Evolutionary conservation across 2,113 vertebrate genomes (phyloP).

Genomic region (Sialia sialis): DNA sequence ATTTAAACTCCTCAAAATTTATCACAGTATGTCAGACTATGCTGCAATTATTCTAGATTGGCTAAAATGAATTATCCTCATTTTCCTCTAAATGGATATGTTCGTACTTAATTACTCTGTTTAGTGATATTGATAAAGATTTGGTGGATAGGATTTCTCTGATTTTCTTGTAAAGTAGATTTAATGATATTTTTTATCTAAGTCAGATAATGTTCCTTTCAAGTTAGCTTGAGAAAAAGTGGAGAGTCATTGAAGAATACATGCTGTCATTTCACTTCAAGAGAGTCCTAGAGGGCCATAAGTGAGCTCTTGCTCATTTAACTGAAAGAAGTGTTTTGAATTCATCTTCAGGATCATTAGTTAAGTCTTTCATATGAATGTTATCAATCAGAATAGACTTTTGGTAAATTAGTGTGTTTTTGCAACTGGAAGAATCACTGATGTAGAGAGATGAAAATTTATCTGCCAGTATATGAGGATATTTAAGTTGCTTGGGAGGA

Average conservation of each 20-base stretch:
- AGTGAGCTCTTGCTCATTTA: slow-evolving; percentile 7
- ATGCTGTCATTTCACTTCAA: not conserved
- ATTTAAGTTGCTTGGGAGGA: not conserved
- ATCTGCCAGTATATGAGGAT: not conserved
- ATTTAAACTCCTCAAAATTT: not conserved
- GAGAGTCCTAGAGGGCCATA: not conserved
- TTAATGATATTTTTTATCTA: not conserved
- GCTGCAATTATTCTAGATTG: not conserved
- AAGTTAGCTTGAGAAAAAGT: slow-evolving; percentile 1
- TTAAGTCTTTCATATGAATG: not conserved
- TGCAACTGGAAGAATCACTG: not conserved
- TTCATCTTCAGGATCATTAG: not conserved
- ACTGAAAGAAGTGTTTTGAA: not conserved
- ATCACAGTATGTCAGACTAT: not conserved
- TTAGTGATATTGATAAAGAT: not conserved
- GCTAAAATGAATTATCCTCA: not conserved
- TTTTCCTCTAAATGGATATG: not conserved
- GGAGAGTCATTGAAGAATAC: not conserved
- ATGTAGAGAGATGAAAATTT: not conserved
- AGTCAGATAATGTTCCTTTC: not conserved
- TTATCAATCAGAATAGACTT: not conserved
- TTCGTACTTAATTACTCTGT: not conserved
- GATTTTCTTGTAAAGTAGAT: not conserved
- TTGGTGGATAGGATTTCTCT: not conserved
- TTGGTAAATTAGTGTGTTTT: not conserved